A percentile compares a stretch with the other conserved stretches of the same genome.
Evolutionary conservation across 2,113 vertebrate species (phyloP).

Genomic region (Cynocephalus volans): DNA sequence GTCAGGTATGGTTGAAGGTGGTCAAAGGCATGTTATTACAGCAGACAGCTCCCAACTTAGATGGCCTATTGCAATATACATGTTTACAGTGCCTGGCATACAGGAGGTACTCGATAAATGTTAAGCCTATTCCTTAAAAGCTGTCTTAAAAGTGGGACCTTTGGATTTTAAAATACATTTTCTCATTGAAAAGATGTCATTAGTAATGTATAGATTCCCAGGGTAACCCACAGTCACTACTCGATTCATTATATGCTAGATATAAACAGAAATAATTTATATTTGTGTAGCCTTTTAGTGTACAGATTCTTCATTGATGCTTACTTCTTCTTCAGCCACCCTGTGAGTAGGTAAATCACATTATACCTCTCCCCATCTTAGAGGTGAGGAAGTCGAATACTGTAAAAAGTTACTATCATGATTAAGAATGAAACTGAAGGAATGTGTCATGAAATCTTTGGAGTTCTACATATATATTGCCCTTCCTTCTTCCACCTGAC

Average conservation of each 20-base stretch:
- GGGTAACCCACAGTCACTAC: not conserved
- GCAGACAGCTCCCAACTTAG: not conserved
- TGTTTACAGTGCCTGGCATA: not conserved
- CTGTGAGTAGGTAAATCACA: not conserved
- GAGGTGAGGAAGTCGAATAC: not conserved
- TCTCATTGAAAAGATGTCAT: not conserved
- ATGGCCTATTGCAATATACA: rapidly evolving
- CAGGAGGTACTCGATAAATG: not conserved
- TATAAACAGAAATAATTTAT: not conserved
- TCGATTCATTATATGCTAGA: not conserved
- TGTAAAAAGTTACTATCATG: not conserved
- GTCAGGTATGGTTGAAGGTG: not conserved
- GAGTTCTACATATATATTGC: not conserved
- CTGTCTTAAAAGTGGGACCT: not conserved
- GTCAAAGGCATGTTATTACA: not conserved
- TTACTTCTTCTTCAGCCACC: not conserved
- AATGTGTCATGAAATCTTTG: not conserved
- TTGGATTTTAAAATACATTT: not conserved
- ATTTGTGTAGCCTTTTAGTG: not conserved
- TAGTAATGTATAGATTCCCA: not conserved
- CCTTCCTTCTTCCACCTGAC: not conserved
- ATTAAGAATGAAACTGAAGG: not conserved
- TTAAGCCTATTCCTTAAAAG: not conserved
- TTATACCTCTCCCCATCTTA: not conserved
- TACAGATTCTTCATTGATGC: not conserved